Conservation (phyloP, 2,888 invertebrate species). For the Keiferia lycopersicella region DNA sequence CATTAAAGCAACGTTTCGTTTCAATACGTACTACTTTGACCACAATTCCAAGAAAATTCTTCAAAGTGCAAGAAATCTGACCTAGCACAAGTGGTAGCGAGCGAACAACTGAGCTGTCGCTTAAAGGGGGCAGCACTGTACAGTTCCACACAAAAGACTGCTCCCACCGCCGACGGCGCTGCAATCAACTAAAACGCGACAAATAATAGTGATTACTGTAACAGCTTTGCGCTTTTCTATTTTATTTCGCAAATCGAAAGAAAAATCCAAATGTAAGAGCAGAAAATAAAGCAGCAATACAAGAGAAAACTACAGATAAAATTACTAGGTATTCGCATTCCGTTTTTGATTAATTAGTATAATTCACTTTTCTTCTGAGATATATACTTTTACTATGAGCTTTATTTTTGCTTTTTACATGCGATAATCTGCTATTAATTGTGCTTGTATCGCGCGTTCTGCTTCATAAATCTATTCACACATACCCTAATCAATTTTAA, state of each 20-base stretch:
- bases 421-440: no score
- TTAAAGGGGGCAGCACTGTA: not conserved
- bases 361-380: no score
- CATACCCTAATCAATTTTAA: no score
- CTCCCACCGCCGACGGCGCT: constrained; percentile 26
- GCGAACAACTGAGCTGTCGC: not conserved
- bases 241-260: not conserved
- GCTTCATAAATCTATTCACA: no score
- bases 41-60: not conserved
- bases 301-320: no score
- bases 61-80: not conserved
- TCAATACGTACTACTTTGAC: no score
- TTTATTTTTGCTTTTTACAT: no score
- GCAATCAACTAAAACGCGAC: constrained; percentile 46
- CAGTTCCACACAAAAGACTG: constrained; percentile 25
- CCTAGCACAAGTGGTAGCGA: not conserved
- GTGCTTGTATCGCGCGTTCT: no score
- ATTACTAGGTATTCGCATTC: no score
- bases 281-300: not conserved
- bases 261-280: not conserved
- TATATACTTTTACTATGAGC: no score
- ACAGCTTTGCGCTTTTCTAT: constrained; percentile 31
- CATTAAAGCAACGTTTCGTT: no score
- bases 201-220: constrained; percentile 33
- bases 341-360: no score